Evolutionary conservation across 1,140 invertebrate species (phyloP).

Genomic region (Diabrotica undecimpunctata): DNA sequence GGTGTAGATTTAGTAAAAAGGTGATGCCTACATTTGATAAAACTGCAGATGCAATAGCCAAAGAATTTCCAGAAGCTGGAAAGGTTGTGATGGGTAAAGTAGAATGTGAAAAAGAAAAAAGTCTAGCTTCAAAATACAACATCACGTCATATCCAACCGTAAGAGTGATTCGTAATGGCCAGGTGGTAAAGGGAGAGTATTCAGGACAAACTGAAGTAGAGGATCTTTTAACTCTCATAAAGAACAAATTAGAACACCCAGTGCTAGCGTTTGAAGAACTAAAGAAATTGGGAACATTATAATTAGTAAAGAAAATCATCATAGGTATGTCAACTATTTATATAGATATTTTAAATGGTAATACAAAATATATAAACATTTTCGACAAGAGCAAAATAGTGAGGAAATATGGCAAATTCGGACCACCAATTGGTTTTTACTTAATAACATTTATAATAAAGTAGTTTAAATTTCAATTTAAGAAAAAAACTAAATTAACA

Average conservation of each 20-base stretch:
- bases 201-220: conserved; percentile 77
- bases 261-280: conserved; percentile 71
- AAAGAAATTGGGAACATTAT: conserved; percentile 72
- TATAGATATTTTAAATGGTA: too few species aligned
- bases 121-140: conserved; percentile 85
- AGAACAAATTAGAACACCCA: conserved; percentile 83
- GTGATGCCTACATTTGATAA: conserved; percentile 96
- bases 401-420: too few species aligned
- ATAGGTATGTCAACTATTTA: conserved; percentile 60
- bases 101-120: conserved; percentile 88
- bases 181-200: conserved; percentile 92
- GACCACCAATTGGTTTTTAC: too few species aligned
- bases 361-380: background rate
- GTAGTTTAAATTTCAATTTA: too few species aligned
- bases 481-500: too few species aligned
- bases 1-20: conserved; percentile 94
- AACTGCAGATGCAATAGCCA: conserved; percentile 80
- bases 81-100: conserved; percentile 94
- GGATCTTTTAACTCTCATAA: conserved; percentile 83
- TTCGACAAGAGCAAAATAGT: too few species aligned
- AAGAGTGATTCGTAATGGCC: conserved; percentile 92
- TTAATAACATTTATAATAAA: too few species aligned
- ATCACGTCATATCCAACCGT: conserved; percentile 98
- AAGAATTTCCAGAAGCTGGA: conserved; percentile 75
- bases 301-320: conserved; percentile 86